These are phyloP conservation scores for Drosophila lacteicornis DNA, from an alignment of 1,140 invertebrate species.

Conservation along the genomic window DNA sequence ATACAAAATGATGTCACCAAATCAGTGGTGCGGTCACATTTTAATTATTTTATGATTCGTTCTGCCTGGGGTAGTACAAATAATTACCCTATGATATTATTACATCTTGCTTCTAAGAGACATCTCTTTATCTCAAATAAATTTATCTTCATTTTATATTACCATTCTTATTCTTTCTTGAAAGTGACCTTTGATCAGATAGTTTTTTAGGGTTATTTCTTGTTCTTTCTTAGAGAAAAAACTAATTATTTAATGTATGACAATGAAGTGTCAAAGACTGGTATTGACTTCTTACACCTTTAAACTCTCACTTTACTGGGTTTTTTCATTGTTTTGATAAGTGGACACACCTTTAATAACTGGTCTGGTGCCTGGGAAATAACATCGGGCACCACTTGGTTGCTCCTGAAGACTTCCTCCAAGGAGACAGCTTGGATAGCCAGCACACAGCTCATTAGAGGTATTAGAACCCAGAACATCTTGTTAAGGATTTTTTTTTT, in stretches of 20 bases:
- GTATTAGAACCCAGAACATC: constrained; percentile 42
- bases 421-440: constrained; percentile 32
- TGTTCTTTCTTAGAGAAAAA: neutral
- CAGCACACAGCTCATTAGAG: constrained; percentile 34
- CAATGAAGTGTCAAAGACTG: neutral
- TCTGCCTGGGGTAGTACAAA: neutral
- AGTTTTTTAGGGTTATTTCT: constrained; percentile 2
- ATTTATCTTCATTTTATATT: neutral
- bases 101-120: too few relatives aligned
- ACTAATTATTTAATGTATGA: neutral
- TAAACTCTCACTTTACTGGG: neutral
- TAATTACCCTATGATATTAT: neutral
- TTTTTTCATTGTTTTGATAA: neutral
- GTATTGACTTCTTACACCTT: neutral
- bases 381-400: constrained; percentile 71
- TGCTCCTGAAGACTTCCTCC: constrained; percentile 42
- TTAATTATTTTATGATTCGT: neutral
- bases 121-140: too few relatives aligned
- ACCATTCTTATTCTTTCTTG: neutral
- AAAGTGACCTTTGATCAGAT: constrained; percentile 52
- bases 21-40: neutral
- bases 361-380: constrained; percentile 53
- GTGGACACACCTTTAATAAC: constrained; percentile 62
- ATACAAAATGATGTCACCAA: neutral
- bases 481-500: constrained; percentile 1